Base-by-base conservation (phyloP, 2,113 vertebrate genomes). In the Thymallus thymallus region DNA sequence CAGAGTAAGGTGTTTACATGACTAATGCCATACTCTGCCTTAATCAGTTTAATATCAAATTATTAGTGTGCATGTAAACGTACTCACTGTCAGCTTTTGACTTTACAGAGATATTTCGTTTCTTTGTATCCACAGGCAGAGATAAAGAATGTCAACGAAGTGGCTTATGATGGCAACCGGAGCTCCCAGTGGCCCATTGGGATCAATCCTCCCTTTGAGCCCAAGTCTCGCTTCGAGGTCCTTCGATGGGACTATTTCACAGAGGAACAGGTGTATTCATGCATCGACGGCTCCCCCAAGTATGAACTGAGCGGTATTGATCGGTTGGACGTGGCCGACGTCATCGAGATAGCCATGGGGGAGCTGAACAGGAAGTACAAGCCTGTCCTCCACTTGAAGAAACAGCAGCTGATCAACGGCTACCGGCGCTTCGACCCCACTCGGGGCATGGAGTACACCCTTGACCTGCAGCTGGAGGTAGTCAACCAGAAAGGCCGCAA, bases 221-320 rank as follows among this genome's bases (percentile, higher is more conserved):
- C 97, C 0, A 93, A 94, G 74, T 95, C 94, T 0, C 96, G 96
- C 6, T 98, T 98, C 0, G 98, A 99, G 85, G 96, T 99, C 24
- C 89, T 99, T 56, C 93, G 93, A 70, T 99, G 97, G 97, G 97
- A 99, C 79, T 97, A 99, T 81, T 99, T 99, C 73, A 99, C 96
- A 0, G 97, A 99, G 81, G 94, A 98, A 35, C 94, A 97, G 23
- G 88, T 95, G 64, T 99, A 95, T 23, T 93, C 94, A 13, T 99
- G 98, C 0, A 62, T 89, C 0, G 97, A 99, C 0, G 96, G 93
- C 45, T 91, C 96, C 0, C 97, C 97, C 0, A 97, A 96, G 84
- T 99, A 97, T 1, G 93, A 95, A 1, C 90, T 99, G 35, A 93
- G 6, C 0, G 97, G 97, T 0, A 91, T 82, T 0, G 97, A 99